Conservation (phyloP, 2,113 vertebrate genomes). For the Galemys pyrenaicus region DNA sequence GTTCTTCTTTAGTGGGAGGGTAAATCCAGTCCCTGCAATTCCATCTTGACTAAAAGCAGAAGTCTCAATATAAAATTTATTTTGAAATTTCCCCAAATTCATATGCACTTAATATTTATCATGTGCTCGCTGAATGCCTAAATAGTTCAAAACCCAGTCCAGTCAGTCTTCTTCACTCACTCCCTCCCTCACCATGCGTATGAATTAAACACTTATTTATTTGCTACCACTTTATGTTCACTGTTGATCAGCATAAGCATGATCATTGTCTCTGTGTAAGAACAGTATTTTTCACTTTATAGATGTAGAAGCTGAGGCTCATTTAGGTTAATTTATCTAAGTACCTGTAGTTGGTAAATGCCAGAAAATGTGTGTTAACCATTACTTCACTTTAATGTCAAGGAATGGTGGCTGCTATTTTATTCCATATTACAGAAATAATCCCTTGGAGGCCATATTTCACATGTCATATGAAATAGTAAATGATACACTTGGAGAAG, state of each 20-base stretch:
- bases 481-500: conserved; percentile 39
- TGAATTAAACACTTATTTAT: not conserved
- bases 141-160: not conserved
- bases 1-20: not conserved
- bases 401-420: not conserved
- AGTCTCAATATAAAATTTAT: not conserved
- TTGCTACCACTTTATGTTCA: not conserved
- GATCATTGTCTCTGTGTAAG: not conserved
- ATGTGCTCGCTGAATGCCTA: not conserved
- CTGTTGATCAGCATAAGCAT: not conserved
- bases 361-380: not conserved
- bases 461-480: not conserved
- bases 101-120: not conserved
- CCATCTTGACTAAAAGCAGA: not conserved
- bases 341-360: not conserved
- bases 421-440: not conserved
- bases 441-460: not conserved
- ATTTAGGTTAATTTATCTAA: not conserved
- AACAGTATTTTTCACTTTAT: conserved; percentile 29
- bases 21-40: not conserved
- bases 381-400: conserved; percentile 20
- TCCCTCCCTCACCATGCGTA: not conserved
- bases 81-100: not conserved
- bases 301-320: not conserved
- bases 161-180: not conserved